Evolutionary conservation across 2,113 vertebrate species (phyloP).

Genomic region (Zosterops borbonicus): DNA sequence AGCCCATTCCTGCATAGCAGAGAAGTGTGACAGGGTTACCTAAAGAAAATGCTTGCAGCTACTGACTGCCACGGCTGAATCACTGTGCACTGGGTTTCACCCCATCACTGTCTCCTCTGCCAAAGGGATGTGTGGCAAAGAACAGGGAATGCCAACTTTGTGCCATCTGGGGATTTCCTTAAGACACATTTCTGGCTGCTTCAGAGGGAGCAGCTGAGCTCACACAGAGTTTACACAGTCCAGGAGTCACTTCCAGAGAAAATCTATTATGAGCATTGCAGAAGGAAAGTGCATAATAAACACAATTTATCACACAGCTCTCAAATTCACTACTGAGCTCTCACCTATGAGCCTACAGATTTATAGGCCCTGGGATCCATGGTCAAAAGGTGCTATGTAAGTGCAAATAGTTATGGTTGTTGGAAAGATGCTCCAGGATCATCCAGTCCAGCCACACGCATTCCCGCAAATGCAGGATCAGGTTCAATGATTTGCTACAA

Average conservation of each 20-base stretch:
- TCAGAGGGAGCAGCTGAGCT: background rate
- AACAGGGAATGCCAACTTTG: background rate
- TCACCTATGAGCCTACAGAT: background rate
- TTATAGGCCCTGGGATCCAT: background rate
- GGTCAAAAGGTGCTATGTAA: slow-evolving; percentile 26
- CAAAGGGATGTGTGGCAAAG: background rate
- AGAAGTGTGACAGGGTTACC: background rate
- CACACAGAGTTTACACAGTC: background rate
- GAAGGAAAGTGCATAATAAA: background rate
- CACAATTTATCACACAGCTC: background rate
- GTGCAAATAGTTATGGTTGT: slow-evolving; percentile 5
- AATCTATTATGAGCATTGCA: background rate
- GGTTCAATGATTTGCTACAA: background rate
- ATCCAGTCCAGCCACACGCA: background rate
- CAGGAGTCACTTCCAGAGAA: background rate
- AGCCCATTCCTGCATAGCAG: background rate
- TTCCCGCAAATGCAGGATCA: slow-evolving; percentile 36
- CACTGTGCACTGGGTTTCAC: background rate
- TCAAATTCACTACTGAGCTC: background rate
- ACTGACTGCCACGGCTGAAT: background rate
- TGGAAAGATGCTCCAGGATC: slow-evolving; percentile 23
- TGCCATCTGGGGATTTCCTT: slow-evolving; percentile 22
- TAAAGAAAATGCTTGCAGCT: background rate
- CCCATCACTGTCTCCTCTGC: background rate
- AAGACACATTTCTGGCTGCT: background rate